Base-by-base conservation (phyloP, 2,888 invertebrate genomes). In the Corythucha ciliata region DNA sequence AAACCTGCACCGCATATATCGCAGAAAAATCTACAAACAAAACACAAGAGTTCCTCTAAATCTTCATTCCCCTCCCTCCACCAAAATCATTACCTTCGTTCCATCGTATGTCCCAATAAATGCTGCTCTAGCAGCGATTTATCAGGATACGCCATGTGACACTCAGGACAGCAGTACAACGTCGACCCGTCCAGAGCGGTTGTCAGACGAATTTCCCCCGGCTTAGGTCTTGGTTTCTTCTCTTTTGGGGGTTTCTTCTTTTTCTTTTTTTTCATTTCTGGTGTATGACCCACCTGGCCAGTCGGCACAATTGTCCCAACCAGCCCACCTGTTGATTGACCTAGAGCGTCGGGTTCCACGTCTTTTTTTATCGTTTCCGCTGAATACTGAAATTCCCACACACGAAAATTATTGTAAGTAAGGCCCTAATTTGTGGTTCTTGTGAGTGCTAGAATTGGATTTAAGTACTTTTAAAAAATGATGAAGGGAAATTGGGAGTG, bases 71-170 rank as follows among this genome's bases (percentile, higher is more conserved):
- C 18, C 12, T 12, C 29, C 12, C 29, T 10, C 12, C 29, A 8
- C 16, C 8, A 29, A 8, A n/a, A 29, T 8, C 7, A 7, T 8
- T 27, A 49, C 73, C 80, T 76, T 59, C 88, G 75, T 64, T 89
- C 89, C 66, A 88, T 76, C 4, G 87, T 87, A 67, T 89, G 88
- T 8, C 87, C 87, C 16, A 86, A 75, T n/a, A 89, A 72, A 69
- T 89, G 88, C 63, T 89, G 87, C 62, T 89, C 88, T 51, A 89
- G 70, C 39, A 88, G 69, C 56, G 82, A 84, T 54, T 86, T 80
- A 66, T 89, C 87, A 3, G 88, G 87, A 66, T 88, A 86, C 29
- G 87, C 87, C 86, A 88, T 86, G 67, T 89, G 85, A 65, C 88
- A 88, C 66, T 88, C 87, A 0, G 88, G 87, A 66, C 88, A 88